Percentiles rank a stretch among this genome's conserved stretches.
phyloP scores from a whole-genome alignment of 2,888 invertebrate species.

The Sphaerophoria taeniata region DNA sequence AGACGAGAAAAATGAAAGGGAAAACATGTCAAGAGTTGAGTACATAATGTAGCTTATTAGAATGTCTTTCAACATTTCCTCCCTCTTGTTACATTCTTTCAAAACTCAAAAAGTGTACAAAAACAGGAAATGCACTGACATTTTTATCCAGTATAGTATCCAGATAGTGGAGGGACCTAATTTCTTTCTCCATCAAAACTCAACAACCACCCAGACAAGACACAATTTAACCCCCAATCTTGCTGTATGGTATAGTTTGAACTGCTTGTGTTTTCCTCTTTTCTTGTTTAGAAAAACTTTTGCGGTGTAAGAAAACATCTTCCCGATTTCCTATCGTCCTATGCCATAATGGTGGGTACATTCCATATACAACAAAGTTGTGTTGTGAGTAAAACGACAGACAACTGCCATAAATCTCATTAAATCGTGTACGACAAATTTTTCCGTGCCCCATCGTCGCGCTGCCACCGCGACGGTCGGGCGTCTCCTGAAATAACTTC shows the following conservation, averaged over 20 bases:
- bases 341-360: slow-evolving; percentile 29
- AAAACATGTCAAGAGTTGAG: slow-evolving; percentile 34
- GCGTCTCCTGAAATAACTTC: slow-evolving; percentile 63
- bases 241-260: slow-evolving; percentile 6
- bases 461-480: slow-evolving; percentile 4
- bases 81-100: slow-evolving; percentile 10
- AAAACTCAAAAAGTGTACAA: neutral
- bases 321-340: slow-evolving; percentile 33
- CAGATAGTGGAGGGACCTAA: neutral
- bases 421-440: slow-evolving; percentile 74
- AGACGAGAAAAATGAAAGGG: neutral
- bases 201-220: neutral
- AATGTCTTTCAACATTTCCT: slow-evolving; percentile 35
- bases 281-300: slow-evolving; percentile 16
- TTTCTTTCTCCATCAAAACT: neutral
- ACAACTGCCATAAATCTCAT: slow-evolving; percentile 74
- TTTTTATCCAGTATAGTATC: slow-evolving; percentile 27
- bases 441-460: slow-evolving; percentile 57
- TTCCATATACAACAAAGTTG: slow-evolving; percentile 44
- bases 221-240: neutral
- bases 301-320: slow-evolving; percentile 34
- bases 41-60: slow-evolving; percentile 43
- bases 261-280: neutral
- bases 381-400: slow-evolving; percentile 63
- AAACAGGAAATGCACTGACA: slow-evolving; percentile 40